phyloP scores from a whole-genome alignment of 2,113 vertebrate genomes.

The Nicator chloris region DNA sequence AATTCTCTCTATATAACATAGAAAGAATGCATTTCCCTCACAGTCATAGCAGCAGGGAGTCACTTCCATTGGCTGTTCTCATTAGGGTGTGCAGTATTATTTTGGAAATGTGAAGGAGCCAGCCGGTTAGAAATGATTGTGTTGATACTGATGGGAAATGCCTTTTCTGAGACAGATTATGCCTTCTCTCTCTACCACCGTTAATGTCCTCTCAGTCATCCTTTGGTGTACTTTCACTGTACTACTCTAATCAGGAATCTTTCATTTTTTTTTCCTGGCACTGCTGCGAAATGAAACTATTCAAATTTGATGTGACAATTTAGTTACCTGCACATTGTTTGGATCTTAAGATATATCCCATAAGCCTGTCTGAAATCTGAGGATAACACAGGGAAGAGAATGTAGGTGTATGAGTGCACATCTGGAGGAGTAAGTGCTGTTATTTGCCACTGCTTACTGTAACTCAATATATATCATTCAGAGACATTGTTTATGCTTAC shows the following conservation, averaged over 20 bases:
- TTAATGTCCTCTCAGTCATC: neutral
- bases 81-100: neutral
- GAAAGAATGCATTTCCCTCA: neutral
- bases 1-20: neutral
- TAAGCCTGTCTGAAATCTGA: neutral
- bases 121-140: neutral
- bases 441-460: neutral
- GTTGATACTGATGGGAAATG: neutral
- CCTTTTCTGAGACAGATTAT: neutral
- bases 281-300: neutral
- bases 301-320: neutral
- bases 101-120: neutral
- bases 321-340: neutral
- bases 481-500: neutral
- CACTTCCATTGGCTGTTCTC: neutral
- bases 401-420: neutral
- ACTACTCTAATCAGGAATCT: neutral
- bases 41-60: neutral
- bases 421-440: neutral
- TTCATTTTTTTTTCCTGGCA: neutral
- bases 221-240: neutral
- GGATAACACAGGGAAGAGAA: neutral
- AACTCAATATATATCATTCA: neutral
- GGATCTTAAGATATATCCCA: neutral
- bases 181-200: neutral